These are phyloP conservation scores for Poeciliopsis paucimaculata DNA, from an alignment of 2,797 vertebrate species.

Conservation along the genomic window DNA sequence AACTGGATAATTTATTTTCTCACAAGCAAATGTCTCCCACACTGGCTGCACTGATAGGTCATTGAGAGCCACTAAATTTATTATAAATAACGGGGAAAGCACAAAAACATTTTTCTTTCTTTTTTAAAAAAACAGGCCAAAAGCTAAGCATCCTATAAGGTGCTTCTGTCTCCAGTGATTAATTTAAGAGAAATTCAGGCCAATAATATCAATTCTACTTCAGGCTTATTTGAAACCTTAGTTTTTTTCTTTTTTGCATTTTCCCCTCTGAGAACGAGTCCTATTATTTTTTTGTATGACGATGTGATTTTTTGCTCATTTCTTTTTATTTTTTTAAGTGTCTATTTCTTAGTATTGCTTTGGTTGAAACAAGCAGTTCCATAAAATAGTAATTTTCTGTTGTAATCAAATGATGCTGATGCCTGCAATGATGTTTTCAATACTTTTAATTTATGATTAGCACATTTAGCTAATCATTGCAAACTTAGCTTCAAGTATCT, in stretches of 20 bases:
- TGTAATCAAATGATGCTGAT: not conserved
- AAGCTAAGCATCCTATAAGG: slow-evolving; percentile 24
- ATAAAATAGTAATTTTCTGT: not conserved
- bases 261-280: not conserved
- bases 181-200: slow-evolving; percentile 47
- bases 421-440: not conserved
- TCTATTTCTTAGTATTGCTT: not conserved
- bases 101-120: not conserved
- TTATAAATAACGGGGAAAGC: slow-evolving; percentile 33
- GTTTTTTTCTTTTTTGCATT: slow-evolving; percentile 37
- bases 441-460: not conserved
- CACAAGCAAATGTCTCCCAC: slow-evolving; percentile 39
- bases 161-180: slow-evolving; percentile 42
- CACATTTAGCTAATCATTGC: not conserved
- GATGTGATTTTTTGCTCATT: not conserved
- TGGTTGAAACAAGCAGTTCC: not conserved
- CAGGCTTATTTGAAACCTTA: slow-evolving; percentile 32
- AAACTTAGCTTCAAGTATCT: not conserved
- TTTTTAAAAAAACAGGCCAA: slow-evolving; percentile 9
- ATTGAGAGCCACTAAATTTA: slow-evolving; percentile 19
- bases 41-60: slow-evolving; percentile 47
- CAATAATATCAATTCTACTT: slow-evolving; percentile 45
- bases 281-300: slow-evolving; percentile 18
- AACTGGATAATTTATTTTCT: slow-evolving; percentile 62
- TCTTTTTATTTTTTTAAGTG: not conserved